These are phyloP conservation scores for Boulengeromyrus knoepffleri DNA, from an alignment of 2,113 vertebrate genomes.

Conservation along the genomic window DNA sequence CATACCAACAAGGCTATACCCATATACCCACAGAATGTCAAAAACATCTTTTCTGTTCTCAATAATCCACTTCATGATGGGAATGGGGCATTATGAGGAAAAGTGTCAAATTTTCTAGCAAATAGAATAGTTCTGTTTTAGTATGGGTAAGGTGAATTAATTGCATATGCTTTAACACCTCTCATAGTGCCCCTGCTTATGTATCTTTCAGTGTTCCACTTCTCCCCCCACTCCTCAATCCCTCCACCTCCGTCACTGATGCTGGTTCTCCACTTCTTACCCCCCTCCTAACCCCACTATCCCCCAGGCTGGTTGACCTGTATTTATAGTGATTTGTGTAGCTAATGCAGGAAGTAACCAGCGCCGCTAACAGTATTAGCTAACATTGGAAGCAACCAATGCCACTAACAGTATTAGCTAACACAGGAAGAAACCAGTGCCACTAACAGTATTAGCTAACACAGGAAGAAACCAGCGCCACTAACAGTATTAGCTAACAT, in stretches of 20 bases:
- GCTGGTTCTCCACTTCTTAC: conserved; percentile 20
- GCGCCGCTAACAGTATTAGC: conserved; percentile 58
- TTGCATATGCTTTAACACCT: neutral
- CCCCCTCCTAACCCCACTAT: conserved; percentile 36
- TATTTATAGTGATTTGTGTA: conserved; percentile 65
- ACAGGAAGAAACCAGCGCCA: accelerated
- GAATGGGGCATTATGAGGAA: neutral
- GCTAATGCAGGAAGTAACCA: conserved; percentile 63
- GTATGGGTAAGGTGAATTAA: neutral
- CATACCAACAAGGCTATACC: neutral
- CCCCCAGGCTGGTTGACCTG: conserved; percentile 58
- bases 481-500: too few species aligned
- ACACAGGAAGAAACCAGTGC: neutral
- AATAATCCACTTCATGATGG: neutral
- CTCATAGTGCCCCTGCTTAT: neutral
- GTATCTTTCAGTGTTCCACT: conserved; percentile 21
- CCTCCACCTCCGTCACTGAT: neutral
- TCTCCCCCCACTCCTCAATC: conserved; percentile 24
- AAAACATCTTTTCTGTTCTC: neutral
- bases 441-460: neutral
- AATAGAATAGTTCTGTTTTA: neutral
- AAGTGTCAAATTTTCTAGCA: neutral
- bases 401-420: neutral
- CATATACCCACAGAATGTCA: neutral
- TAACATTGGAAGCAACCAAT: conserved; percentile 30